Conservation (phyloP, 2,113 vertebrate species). For the Gymnarchus niloticus region DNA sequence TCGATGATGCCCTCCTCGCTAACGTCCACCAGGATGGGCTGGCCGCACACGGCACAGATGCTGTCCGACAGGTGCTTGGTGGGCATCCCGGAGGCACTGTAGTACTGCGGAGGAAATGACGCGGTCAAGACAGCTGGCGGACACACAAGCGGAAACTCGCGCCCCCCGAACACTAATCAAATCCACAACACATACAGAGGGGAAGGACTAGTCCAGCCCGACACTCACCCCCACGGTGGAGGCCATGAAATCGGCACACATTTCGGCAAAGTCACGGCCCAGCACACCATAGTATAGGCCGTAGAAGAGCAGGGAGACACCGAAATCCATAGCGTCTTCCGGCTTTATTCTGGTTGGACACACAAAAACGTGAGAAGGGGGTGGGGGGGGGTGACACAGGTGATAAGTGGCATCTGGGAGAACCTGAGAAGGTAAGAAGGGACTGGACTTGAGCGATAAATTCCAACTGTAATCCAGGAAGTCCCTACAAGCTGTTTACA, state of each 20-base stretch:
- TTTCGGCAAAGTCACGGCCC: constrained; percentile 94
- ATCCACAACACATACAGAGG: neutral
- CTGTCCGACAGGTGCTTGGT: constrained; percentile 94
- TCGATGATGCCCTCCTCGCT: constrained; percentile 96
- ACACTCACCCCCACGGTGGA: constrained; percentile 88
- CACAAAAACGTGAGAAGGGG: neutral
- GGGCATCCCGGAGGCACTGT: constrained; percentile 92
- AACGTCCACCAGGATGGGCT: constrained; percentile 92
- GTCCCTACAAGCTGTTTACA: too few relatives aligned
- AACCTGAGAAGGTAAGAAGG: neutral
- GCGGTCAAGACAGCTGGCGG: neutral
- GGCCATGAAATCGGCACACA: constrained; percentile 98
- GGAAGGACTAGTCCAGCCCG: too few relatives aligned
- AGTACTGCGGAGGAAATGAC: constrained; percentile 66
- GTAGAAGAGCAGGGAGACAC: constrained; percentile 92
- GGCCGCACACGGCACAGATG: constrained; percentile 91
- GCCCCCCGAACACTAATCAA: too few relatives aligned
- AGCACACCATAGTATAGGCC: constrained; percentile 95
- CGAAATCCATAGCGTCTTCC: constrained; percentile 95
- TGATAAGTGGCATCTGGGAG: neutral
- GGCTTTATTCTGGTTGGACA: constrained; percentile 85
- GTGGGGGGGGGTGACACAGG: neutral
- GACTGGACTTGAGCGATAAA: neutral
- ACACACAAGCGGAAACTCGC: neutral
- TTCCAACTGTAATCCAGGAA: too few relatives aligned